These are phyloP conservation scores for Chaitophorus viminalis DNA, from an alignment of 2,888 invertebrate species.

Conservation along the genomic window DNA sequence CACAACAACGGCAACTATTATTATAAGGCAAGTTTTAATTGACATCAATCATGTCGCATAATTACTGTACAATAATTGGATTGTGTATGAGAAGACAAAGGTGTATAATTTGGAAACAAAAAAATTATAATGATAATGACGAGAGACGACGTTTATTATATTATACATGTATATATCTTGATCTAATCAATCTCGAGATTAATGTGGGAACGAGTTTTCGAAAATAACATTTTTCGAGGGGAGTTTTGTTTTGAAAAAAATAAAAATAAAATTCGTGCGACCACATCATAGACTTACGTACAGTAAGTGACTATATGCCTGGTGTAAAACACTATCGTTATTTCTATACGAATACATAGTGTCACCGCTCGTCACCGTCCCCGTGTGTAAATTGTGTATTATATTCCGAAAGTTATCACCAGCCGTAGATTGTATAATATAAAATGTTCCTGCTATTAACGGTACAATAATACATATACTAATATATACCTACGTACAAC, in stretches of 20 bases:
- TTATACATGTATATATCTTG: background rate
- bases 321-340: background rate
- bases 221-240: slow-evolving; percentile 6
- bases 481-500: background rate
- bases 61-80: slow-evolving; percentile 35
- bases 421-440: background rate
- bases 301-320: background rate
- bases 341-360: no score
- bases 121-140: slow-evolving; percentile 7
- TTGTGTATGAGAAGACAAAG: slow-evolving; percentile 2
- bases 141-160: slow-evolving; percentile 13
- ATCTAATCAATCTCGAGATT: slow-evolving; percentile 34
- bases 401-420: background rate
- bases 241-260: background rate
- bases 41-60: background rate
- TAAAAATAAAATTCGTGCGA: no score
- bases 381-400: no score
- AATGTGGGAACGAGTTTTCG: slow-evolving; percentile 28
- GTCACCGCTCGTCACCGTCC: no score
- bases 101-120: slow-evolving; percentile 14
- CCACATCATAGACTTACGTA: no score
- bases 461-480: background rate
- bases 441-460: background rate
- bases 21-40: background rate
- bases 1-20: background rate